Evolutionary conservation across 2,888 invertebrate genomes (phyloP).

Genomic region (Globia sparganii): DNA sequence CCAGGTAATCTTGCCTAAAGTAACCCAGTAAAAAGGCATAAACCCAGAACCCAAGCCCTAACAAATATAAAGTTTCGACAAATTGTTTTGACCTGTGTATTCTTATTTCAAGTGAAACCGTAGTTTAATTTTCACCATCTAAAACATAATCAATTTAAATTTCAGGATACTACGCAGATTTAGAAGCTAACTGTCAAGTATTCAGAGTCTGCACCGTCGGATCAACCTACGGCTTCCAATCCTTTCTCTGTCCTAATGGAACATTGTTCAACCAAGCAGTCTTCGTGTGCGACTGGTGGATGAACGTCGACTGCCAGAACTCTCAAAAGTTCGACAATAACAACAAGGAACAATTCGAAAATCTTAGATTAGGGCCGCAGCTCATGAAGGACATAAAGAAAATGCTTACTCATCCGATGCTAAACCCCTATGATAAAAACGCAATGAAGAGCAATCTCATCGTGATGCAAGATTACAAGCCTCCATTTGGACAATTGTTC

Average conservation of each 20-base stretch:
- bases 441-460: constrained; percentile 81
- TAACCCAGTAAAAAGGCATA: background rate
- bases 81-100: background rate
- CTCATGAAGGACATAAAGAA: constrained; percentile 90
- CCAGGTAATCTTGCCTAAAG: constrained; percentile 84
- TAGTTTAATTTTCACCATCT: background rate
- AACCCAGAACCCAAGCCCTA: no score
- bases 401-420: constrained; percentile 89
- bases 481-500: constrained; percentile 83
- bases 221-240: constrained; percentile 89
- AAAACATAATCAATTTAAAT: constrained; percentile 46
- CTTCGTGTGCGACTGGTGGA: constrained; percentile 93
- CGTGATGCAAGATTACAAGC: constrained; percentile 86
- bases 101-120: background rate
- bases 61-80: background rate
- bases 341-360: constrained; percentile 85
- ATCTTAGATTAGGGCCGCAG: constrained; percentile 88
- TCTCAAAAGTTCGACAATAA: constrained; percentile 82
- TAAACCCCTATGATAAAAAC: constrained; percentile 82
- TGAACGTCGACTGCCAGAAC: constrained; percentile 91
- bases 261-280: constrained; percentile 92
- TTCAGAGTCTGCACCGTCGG: constrained; percentile 92
- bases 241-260: constrained; percentile 92
- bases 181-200: constrained; percentile 92
- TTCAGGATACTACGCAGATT: constrained; percentile 92